Evolutionary conservation across 2,797 vertebrate species (phyloP), one percentile per base, ranked within the genome.

Genomic region (Pempheris klunzingeri): DNA sequence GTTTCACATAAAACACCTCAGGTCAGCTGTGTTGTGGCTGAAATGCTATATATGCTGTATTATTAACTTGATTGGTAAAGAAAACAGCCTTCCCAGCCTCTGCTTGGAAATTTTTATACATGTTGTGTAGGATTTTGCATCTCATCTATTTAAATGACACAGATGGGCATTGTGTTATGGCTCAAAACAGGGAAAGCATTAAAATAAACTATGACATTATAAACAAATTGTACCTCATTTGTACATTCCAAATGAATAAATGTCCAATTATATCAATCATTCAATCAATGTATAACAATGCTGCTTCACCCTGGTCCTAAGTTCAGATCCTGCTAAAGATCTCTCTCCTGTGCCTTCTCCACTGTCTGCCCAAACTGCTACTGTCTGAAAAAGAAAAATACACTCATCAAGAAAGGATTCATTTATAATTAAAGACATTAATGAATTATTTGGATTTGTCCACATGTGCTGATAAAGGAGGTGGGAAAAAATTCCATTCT

Each of bases 401-500:
- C 44, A 34, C 49, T 44, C 30, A 57, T 58, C 30, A 71, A 50
- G 24, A 64, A 18, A 67, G 60, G 36, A 38, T 76, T 73, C 34
- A 72, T 84, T 69, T 26, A 73, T 78, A 80, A 80, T 81, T 81
- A 41, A 78, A 46, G 9, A 57, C 6, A 30, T 63, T 34, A 53
- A 79, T 77, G 46, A 67, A 82, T 74, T n/a, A 80, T 74, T 77
- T 3, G 7, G 47, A 52, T 77, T 58, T 62, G n/a, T 65, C 57
- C 55, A 68, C 50, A 50, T 39, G 50, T n/a, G 43, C 53, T 54
- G 57, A 44, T 63, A 47, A 63, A 50, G 13, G 28, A 70, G 13
- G 24, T 67, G 18, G 8, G 20, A 26, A 53, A 55, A 32, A 57
- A 38, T 15, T 5, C 10, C 28, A 44, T 64, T 32, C 32, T 71